Base-by-base conservation (phyloP, 1,140 invertebrate genomes). In the Monomorium pharaonis region DNA sequence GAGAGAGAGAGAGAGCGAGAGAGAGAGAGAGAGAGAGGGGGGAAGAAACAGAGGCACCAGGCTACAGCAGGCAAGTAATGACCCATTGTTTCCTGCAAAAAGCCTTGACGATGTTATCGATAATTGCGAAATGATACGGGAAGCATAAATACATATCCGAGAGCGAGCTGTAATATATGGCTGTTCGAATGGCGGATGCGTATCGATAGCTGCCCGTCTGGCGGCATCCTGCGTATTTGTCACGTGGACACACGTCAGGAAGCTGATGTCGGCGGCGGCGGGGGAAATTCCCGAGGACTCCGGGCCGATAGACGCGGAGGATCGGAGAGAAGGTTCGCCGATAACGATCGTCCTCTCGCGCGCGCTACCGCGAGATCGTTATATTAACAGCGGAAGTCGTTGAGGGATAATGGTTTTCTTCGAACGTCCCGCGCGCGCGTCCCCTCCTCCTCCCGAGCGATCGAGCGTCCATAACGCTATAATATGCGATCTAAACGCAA, bases 51-150 rank as follows among this genome's bases (percentile, higher is more conserved):
- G 83, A 85, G 56, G 78, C 78, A 56, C 60, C 78, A 56, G 86
- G 42, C 77, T 88, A 86, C 72, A 83, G 72, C 85, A 51, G 67
- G 81, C 86, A 91, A 93, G 94, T 94, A 95, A 94, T 94, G 92
- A 94, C 91, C 94, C 92, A 95, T 95, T 95, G 94, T 95, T 95
- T 95, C 93, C 94, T 93, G 93, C 91, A 93, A 94, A 95, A 94
- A 94, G 87, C 94, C 94, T 95, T 94, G 94, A 94, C 93, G 94
- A 95, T 95, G 93, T 94, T 95, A 95, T 95, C 94, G 94, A 95
- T 95, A 95, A 95, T 95, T 95, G 94, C 94, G 92, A 94, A 95
- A 95, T 95, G 93, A 95, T 95, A 95, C 92, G 93, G 93, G 92
- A 94, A 94, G 93, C 93, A 93, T 94, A 94, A 94, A 93, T 94